A percentile compares a stretch with the other conserved stretches of the same genome.
phyloP scores from a whole-genome alignment of 2,797 vertebrate species.

The Diceros bicornis region DNA sequence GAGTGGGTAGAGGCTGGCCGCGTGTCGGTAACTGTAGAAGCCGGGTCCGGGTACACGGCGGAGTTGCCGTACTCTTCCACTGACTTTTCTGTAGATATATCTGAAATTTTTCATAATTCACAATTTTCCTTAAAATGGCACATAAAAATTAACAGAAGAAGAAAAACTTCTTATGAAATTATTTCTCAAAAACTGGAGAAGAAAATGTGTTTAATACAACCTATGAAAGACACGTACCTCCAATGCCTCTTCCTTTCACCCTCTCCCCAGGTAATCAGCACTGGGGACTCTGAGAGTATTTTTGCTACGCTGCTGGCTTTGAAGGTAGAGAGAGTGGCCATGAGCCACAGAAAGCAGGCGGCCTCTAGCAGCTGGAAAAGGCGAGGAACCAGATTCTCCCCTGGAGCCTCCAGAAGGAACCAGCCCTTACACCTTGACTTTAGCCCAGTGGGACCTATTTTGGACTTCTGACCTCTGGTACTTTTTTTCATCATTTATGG shows the following conservation, averaged over 20 bases:
- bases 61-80: neutral
- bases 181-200: neutral
- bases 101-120: neutral
- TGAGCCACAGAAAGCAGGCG: neutral
- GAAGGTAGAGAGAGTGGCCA: neutral
- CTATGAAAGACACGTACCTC: neutral
- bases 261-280: neutral
- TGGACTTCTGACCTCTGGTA: neutral
- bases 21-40: neutral
- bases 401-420: neutral
- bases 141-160: neutral
- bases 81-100: neutral
- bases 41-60: neutral
- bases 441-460: neutral
- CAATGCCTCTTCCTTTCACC: neutral
- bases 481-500: neutral
- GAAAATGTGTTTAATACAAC: neutral
- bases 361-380: neutral
- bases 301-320: neutral
- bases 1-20: neutral
- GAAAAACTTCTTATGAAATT: neutral
- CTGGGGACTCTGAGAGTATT: neutral
- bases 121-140: neutral
- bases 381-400: neutral
- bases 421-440: rapidly evolving